Conservation (phyloP, 2,888 invertebrate species). For the Neocrepidodera transversa region DNA sequence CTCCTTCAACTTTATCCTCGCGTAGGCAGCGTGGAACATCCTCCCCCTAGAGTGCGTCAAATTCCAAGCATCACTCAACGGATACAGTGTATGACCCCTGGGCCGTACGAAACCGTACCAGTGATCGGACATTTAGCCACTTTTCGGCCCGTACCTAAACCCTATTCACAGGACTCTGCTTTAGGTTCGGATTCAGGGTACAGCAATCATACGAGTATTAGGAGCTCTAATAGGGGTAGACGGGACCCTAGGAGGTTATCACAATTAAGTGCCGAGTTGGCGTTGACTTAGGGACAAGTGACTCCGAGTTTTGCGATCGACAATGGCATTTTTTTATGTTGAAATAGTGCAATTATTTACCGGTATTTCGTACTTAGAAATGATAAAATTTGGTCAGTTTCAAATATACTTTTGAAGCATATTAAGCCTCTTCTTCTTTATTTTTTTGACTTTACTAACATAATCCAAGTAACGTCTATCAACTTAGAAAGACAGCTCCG, state of each 20-base stretch:
- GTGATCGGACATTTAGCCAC: constrained; percentile 70
- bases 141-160: constrained; percentile 69
- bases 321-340: constrained; percentile 17
- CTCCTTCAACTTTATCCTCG: constrained; percentile 74
- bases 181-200: constrained; percentile 87
- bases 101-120: constrained; percentile 74
- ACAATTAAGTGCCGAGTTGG: constrained; percentile 60
- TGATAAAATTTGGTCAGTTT: too few relatives aligned
- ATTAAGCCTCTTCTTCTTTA: too few relatives aligned
- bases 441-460: too few relatives aligned
- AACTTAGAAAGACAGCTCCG: too few relatives aligned
- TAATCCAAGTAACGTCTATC: too few relatives aligned
- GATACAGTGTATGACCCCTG: constrained; percentile 59
- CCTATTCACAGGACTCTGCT: constrained; percentile 76
- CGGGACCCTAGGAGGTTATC: constrained; percentile 58
- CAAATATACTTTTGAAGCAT: too few relatives aligned
- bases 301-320: constrained; percentile 12
- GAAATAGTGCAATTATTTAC: constrained; percentile 19
- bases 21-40: constrained; percentile 70
- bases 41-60: constrained; percentile 50
- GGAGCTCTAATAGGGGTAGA: constrained; percentile 57
- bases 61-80: constrained; percentile 60
- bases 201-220: constrained; percentile 79
- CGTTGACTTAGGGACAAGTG: constrained; percentile 52
- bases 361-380: constrained; percentile 16